Evolutionary conservation across 2,797 vertebrate species (phyloP), one percentile per base, ranked within the genome.

Genomic region (Acipenser transmontanus): DNA sequence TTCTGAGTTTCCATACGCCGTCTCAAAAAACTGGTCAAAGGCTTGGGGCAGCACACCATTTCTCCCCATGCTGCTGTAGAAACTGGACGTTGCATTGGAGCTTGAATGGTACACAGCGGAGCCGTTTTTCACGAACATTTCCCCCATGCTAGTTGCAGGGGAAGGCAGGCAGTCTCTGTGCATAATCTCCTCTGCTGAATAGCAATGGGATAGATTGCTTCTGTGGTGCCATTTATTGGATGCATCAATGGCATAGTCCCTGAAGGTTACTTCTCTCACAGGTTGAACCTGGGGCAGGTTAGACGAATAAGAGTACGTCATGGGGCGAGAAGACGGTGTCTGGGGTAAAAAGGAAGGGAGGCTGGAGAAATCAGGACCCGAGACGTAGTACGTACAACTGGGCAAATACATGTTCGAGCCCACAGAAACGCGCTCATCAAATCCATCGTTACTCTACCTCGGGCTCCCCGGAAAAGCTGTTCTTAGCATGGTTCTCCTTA

Each of bases 321-420:
- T 88, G 85, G 95, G 94, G 86, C 95, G 95, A 85, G 96, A 94
- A 86, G 97, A 90, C 88, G 97, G 95, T 86, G 91, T 95, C 87
- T 98, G 97, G 89, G 93, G 93, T 83, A 99, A 87, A 88, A 98
- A 99, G 84, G 96, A 93, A 88, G 96, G 95, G 85, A 99, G 93
- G 87, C 93, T 93, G 84, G 96, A 88, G 87, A 99, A 98, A 84
- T 99, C 97, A 80, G 95, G 90, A 85, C 94, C 95, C 84, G 96
- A 96, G 82, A 98, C 94, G 88, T 99, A 99, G 89, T 99, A 99
- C 83, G 96, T 97, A 90, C 97, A 98, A 91, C 94, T 98, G 84
- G 97, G 97, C 87, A 99, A 89, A 92, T 98, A 99, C 95, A 98
- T 97, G 86, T 94, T 98, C 80, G 97, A 95, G 85, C 94, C 94